Evolutionary conservation across 2,113 vertebrate species (phyloP).

Genomic region (Hippocampus guttulatus): DNA sequence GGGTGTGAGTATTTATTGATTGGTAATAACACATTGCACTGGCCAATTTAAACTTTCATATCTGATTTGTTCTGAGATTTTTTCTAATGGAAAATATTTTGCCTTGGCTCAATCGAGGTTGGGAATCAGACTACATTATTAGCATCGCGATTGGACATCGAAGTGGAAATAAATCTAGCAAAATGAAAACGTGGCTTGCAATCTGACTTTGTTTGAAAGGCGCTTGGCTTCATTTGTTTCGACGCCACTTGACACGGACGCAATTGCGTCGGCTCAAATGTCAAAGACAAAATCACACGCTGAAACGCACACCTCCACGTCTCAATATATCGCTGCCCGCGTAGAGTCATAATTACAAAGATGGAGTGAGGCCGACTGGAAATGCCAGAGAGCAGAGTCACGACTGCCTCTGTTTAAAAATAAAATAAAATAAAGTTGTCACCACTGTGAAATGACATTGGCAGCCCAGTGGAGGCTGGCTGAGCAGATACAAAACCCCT

Average conservation of each 20-base stretch:
- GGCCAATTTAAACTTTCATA: no score
- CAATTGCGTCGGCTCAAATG: not conserved
- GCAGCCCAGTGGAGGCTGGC: not conserved
- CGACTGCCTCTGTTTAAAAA: not conserved
- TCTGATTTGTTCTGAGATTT: no score
- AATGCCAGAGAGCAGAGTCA: conserved; percentile 5
- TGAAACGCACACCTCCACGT: not conserved
- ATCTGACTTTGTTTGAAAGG: not conserved
- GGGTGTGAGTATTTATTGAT: no score
- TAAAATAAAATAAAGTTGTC: not conserved
- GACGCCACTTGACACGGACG: not conserved
- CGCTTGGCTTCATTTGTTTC: not conserved
- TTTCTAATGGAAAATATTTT: not conserved
- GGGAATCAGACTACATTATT: not conserved
- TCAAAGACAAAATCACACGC: not conserved
- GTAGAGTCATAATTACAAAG: not conserved
- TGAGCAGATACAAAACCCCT: not conserved
- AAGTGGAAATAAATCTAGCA: no score
- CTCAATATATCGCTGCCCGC: not conserved
- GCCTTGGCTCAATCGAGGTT: not conserved
- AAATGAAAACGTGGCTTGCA: not conserved
- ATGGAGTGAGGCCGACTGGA: not conserved
- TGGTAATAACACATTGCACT: no score
- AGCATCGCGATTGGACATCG: no score
- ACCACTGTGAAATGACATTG: not conserved